Percentiles rank a stretch among this genome's conserved stretches.
phyloP scores from a whole-genome alignment of 2,797 vertebrate genomes.

The Micrastur ruficollis region DNA sequence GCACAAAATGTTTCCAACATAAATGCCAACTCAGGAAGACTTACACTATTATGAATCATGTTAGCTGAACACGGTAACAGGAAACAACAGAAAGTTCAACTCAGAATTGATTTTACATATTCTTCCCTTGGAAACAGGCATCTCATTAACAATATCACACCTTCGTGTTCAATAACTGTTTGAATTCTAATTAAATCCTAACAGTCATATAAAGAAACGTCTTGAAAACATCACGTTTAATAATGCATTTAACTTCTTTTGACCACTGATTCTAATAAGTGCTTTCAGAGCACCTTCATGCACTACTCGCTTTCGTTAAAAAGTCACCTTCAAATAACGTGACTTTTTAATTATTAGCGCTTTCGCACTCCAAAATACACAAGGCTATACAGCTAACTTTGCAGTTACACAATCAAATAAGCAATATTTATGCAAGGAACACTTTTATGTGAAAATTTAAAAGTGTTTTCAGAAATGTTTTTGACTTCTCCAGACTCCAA shows the following conservation, averaged over 20 bases:
- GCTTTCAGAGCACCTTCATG: not conserved
- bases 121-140: not conserved
- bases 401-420: not conserved
- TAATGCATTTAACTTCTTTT: not conserved
- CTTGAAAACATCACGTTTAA: not conserved
- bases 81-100: slow-evolving; percentile 37
- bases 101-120: not conserved
- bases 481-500: not conserved
- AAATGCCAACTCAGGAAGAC: slow-evolving; percentile 60
- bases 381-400: not conserved
- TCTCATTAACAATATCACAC: not conserved
- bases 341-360: not conserved
- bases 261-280: not conserved
- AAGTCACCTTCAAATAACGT: not conserved
- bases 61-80: slow-evolving; percentile 30
- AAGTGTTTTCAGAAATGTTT: not conserved
- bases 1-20: slow-evolving; percentile 37
- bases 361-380: not conserved
- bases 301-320: not conserved
- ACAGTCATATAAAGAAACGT: not conserved
- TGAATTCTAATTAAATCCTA: not conserved
- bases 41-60: slow-evolving; percentile 28
- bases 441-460: not conserved
- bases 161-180: not conserved
- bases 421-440: not conserved